Evolutionary conservation across 2,113 vertebrate species (phyloP).

Genomic region (Oenanthe melanoleuca): DNA sequence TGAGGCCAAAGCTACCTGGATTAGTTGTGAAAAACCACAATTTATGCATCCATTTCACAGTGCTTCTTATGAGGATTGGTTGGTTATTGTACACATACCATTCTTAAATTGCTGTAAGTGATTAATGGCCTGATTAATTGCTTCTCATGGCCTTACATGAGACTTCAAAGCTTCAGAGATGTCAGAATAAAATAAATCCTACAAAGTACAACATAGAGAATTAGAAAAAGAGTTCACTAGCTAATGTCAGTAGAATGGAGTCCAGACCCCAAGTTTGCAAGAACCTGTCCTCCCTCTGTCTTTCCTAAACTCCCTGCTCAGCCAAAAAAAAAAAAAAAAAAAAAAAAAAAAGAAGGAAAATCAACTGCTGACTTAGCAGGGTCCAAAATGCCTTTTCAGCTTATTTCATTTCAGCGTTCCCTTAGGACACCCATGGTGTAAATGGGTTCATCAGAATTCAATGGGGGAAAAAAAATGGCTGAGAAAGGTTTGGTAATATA

Average conservation of each 20-base stretch:
- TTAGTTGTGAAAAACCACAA: not conserved
- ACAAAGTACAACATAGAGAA: not conserved
- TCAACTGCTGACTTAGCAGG: not conserved
- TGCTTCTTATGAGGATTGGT: not conserved
- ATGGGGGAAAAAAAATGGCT: not conserved
- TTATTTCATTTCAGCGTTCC: constrained; percentile 8
- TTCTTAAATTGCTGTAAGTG: not conserved
- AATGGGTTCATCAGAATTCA: constrained; percentile 41
- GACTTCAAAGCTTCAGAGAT: not conserved
- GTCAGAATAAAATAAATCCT: not conserved
- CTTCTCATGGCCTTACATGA: not conserved
- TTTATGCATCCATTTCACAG: not conserved
- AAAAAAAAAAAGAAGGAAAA: not conserved
- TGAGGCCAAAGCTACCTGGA: not conserved
- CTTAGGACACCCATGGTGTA: constrained; percentile 38
- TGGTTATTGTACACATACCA: not conserved
- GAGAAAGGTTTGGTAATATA: not conserved
- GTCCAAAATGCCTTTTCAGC: constrained; percentile 31
- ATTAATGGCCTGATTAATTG: not conserved
- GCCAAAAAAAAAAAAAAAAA: too few species aligned
- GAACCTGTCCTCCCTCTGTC: not conserved
- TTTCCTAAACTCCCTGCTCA: not conserved
- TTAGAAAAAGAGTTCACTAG: not conserved
- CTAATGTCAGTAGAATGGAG: not conserved
- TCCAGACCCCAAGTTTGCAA: not conserved